These are phyloP conservation scores for Zosterops lateralis DNA, from an alignment of 2,113 vertebrate genomes.

Conservation along the genomic window DNA sequence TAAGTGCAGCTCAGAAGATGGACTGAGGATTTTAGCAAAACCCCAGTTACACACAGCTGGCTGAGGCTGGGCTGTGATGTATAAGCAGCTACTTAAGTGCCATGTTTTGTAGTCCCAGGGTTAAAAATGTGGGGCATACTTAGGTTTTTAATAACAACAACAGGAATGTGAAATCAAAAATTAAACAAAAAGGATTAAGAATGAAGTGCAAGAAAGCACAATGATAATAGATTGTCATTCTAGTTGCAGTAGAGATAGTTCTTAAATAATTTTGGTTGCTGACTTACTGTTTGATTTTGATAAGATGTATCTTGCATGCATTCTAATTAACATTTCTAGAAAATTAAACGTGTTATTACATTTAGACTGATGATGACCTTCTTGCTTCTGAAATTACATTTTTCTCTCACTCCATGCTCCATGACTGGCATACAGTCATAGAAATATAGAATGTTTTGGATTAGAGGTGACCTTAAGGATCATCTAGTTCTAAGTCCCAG, in stretches of 20 bases:
- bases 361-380: not conserved
- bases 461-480: not conserved
- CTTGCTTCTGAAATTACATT: not conserved
- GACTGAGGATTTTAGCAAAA: not conserved
- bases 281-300: constrained; percentile 45
- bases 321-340: constrained; percentile 39
- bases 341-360: constrained; percentile 16
- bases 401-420: not conserved
- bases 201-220: not conserved
- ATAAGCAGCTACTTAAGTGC: not conserved
- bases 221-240: not conserved
- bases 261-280: constrained; percentile 17
- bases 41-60: not conserved
- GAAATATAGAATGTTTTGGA: not conserved
- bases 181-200: not conserved
- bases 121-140: not conserved
- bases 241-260: not conserved
- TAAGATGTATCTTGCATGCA: constrained; percentile 4
- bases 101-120: not conserved
- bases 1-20: not conserved
- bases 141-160: not conserved
- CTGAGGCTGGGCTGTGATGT: not conserved
- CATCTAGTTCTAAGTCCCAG: not conserved
- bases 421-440: not conserved
- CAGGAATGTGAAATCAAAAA: not conserved